Conservation (phyloP, 2,113 vertebrate genomes). For the Petromus typicus region DNA sequence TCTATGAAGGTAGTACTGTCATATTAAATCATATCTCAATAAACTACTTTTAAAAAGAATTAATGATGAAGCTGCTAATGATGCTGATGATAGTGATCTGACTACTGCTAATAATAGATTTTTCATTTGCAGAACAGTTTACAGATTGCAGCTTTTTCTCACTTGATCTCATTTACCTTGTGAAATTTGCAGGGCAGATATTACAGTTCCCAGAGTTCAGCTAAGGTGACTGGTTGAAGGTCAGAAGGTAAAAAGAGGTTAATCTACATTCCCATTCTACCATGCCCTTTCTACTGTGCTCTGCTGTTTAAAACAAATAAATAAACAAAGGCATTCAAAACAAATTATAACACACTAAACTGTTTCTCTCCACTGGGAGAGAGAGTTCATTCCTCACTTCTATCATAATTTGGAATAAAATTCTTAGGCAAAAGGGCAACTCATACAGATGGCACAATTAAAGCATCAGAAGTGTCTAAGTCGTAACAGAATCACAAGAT, state of each 20-base stretch:
- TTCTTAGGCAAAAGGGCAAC: neutral
- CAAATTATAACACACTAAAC: neutral
- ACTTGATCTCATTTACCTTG: neutral
- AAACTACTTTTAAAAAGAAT: neutral
- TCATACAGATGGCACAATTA: neutral
- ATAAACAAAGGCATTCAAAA: constrained; percentile 19
- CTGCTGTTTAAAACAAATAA: constrained; percentile 17
- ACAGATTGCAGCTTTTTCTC: constrained; percentile 2
- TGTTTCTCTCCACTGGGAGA: neutral
- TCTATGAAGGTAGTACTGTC: neutral
- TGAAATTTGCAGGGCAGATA: constrained; percentile 12
- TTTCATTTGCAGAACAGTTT: constrained; percentile 1
- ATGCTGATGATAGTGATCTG: neutral
- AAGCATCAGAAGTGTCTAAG: neutral
- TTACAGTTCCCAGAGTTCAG: neutral
- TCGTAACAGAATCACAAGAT: constrained; percentile 3
- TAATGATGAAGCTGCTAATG: neutral
- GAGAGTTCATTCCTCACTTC: neutral
- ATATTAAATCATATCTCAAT: neutral
- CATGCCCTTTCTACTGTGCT: neutral
- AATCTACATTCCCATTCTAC: neutral
- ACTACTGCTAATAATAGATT: neutral
- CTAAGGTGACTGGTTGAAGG: neutral
- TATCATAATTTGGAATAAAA: constrained; percentile 2
- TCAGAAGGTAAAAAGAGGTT: neutral